phyloP scores from a whole-genome alignment of 1,140 invertebrate species.

The Scaptomyza hsui region DNA sequence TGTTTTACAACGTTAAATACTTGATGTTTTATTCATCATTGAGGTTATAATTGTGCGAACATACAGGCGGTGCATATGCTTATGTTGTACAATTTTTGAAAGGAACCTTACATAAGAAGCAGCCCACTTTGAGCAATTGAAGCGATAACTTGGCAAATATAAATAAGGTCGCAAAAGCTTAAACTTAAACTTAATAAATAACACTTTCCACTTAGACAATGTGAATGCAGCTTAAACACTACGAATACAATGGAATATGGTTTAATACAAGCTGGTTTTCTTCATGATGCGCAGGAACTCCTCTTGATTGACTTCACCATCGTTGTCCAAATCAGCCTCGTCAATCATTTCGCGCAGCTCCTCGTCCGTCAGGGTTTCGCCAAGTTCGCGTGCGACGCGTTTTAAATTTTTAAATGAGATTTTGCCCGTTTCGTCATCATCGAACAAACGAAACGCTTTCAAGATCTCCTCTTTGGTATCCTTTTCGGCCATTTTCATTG shows the following conservation, averaged over 20 bases:
- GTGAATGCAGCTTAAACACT: conserved; percentile 31
- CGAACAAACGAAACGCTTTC: conserved; percentile 97
- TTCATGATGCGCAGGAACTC: conserved; percentile 99
- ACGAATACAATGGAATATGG: conserved; percentile 6
- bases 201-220: conserved; percentile 26
- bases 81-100: conserved; percentile 24
- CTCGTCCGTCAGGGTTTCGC: conserved; percentile 97
- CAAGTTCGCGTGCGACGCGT: conserved; percentile 96
- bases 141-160: conserved; percentile 11
- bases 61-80: conserved; percentile 54
- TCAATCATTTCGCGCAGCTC: conserved; percentile 99
- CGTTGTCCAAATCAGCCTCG: conserved; percentile 97
- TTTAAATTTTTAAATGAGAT: conserved; percentile 98
- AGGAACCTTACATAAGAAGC: conserved; percentile 39
- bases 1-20: conserved; percentile 48
- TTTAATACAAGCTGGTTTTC: conserved; percentile 97
- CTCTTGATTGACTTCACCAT: conserved; percentile 97
- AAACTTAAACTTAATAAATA: conserved; percentile 38
- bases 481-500: conserved; percentile 97
- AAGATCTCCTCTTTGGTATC: conserved; percentile 98
- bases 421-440: conserved; percentile 96
- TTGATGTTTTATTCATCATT: conserved; percentile 48
- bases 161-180: conserved; percentile 26
- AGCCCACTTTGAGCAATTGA: conserved; percentile 14
- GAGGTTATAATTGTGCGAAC: conserved; percentile 49